phyloP scores from a whole-genome alignment of 2,113 vertebrate species.

The Mastomys natalensis region DNA sequence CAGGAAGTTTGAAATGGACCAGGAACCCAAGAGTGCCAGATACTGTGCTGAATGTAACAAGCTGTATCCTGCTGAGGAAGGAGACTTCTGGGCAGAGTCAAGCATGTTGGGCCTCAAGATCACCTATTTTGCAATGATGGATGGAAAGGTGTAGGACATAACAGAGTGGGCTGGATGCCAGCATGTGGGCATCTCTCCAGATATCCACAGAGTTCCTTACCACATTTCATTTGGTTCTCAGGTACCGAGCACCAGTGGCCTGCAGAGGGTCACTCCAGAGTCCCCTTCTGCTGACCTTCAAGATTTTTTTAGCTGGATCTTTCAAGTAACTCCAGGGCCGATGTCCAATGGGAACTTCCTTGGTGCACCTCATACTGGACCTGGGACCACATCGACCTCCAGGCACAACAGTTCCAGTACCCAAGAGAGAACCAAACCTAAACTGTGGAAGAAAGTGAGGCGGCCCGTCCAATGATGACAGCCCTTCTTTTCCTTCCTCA shows the following conservation, averaged over 20 bases:
- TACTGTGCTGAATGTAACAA: constrained; percentile 93
- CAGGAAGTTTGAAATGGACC: constrained; percentile 97
- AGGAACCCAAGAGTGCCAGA: constrained; percentile 91
- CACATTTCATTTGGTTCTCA: constrained; percentile 96
- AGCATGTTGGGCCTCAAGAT: constrained; percentile 96
- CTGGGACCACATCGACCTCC: constrained; percentile 84
- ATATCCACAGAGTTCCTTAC: constrained; percentile 95
- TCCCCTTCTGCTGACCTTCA: constrained; percentile 91
- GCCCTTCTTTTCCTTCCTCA: constrained; percentile 65
- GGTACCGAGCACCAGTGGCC: constrained; percentile 85
- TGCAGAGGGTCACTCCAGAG: constrained; percentile 90
- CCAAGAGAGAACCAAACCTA: constrained; percentile 89
- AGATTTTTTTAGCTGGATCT: constrained; percentile 93
- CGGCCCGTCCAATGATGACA: constrained; percentile 94
- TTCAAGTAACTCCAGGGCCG: constrained; percentile 90
- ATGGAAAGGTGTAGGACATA: constrained; percentile 95
- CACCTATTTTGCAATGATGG: constrained; percentile 96
- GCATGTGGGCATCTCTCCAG: constrained; percentile 94
- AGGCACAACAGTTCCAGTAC: constrained; percentile 83
- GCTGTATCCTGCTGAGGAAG: constrained; percentile 94
- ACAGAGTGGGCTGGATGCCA: constrained; percentile 99
- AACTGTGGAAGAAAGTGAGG: constrained; percentile 93
- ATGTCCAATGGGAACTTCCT: constrained; percentile 92
- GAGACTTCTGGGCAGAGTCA: constrained; percentile 97
- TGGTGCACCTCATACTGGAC: constrained; percentile 84